Percentiles rank a stretch among this genome's conserved stretches.
Evolutionary conservation across 2,797 vertebrate genomes (phyloP).

Genomic region (Acrossocheilus fasciatus): DNA sequence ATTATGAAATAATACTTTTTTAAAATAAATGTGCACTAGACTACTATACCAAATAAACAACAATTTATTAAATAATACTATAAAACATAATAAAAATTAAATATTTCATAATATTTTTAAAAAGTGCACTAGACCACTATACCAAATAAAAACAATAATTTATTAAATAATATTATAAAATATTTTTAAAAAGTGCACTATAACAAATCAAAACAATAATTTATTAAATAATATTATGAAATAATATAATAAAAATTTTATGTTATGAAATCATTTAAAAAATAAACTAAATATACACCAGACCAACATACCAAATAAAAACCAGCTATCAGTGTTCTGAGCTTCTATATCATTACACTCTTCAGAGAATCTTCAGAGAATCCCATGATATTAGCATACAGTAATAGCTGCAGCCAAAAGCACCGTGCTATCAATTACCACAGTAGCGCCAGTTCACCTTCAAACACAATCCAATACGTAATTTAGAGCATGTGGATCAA

Average conservation of each 20-base stretch:
- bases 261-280: not conserved
- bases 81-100: not conserved
- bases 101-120: not conserved
- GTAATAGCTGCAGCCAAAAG: not conserved
- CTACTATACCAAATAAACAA: not conserved
- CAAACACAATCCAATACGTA: constrained; percentile 5
- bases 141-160: not conserved
- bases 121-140: not conserved
- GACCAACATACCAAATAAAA: not conserved
- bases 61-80: not conserved
- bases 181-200: no score
- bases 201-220: no score
- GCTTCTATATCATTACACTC: not conserved
- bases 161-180: no score
- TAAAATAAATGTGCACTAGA: no score
- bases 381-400: not conserved
- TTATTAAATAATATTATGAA: not conserved
- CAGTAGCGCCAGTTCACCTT: not conserved
- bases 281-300: not conserved
- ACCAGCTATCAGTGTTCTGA: not conserved
- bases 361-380: not conserved
- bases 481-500: not conserved
- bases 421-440: not conserved
- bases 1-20: not conserved
- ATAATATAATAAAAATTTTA: not conserved